Conservation (phyloP, 2,797 vertebrate species). For the Eospalax fontanierii region DNA sequence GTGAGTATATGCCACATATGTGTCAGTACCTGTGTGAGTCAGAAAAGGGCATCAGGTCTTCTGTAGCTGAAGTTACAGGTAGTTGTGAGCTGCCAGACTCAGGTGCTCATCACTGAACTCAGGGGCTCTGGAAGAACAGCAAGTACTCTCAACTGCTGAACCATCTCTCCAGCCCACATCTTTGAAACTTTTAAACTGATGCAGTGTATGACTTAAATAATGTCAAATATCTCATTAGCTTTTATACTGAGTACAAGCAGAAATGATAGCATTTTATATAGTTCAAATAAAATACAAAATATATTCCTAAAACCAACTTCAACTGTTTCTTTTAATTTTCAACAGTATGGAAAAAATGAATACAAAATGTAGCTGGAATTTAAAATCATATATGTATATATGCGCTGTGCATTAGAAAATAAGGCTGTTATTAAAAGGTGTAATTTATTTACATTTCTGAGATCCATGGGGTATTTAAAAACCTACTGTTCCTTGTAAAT, state of each 20-base stretch:
- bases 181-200: not conserved
- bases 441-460: not conserved
- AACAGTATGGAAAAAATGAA: not conserved
- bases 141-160: not conserved
- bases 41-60: too few relatives aligned
- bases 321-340: not conserved
- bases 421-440: not conserved
- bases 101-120: not conserved
- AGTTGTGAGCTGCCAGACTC: not conserved
- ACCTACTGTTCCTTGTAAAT: conserved; percentile 59
- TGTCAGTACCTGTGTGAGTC: too few relatives aligned
- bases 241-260: not conserved
- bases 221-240: not conserved
- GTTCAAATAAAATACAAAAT: not conserved
- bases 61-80: not conserved
- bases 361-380: not conserved
- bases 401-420: not conserved
- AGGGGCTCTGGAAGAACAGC: not conserved
- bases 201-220: not conserved
- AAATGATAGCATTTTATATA: conserved; percentile 30
- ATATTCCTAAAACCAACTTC: conserved; percentile 43
- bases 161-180: not conserved
- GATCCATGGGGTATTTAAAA: conserved; percentile 9
- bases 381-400: not conserved
- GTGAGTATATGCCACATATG: too few relatives aligned